Conservation (phyloP, 2,888 invertebrate genomes). For the Melanotus villosus region DNA sequence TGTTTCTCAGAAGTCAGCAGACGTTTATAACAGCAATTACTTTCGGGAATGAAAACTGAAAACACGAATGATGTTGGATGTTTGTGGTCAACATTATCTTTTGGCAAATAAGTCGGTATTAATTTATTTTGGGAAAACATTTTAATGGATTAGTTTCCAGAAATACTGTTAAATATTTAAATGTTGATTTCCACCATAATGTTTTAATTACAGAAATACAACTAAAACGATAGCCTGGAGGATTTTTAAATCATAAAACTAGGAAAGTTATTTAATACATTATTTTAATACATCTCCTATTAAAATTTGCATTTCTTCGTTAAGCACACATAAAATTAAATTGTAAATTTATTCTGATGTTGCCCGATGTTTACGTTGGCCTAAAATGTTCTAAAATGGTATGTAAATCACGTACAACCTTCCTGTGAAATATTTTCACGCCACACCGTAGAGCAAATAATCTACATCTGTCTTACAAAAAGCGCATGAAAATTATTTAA, state of each 20-base stretch:
- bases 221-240: not conserved
- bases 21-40: too few species aligned
- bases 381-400: conserved; percentile 31
- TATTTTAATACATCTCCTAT: conserved; percentile 6
- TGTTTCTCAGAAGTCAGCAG: too few species aligned
- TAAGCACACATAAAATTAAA: conserved; percentile 32
- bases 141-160: too few species aligned
- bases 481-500: conserved; percentile 28
- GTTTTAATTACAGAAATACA: too few species aligned
- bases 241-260: too few species aligned
- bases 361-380: conserved; percentile 32
- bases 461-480: conserved; percentile 17
- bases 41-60: too few species aligned
- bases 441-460: conserved; percentile 27
- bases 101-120: too few species aligned
- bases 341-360: conserved; percentile 33
- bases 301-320: conserved; percentile 18
- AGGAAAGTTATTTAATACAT: conserved; percentile 1
- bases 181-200: too few species aligned
- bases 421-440: conserved; percentile 28
- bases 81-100: too few species aligned
- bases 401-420: conserved; percentile 24
- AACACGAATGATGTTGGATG: too few species aligned
- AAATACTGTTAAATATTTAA: too few species aligned
- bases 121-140: too few species aligned